Base-by-base conservation (phyloP, 2,888 invertebrate genomes). In the Alviniconcha strummeri region DNA sequence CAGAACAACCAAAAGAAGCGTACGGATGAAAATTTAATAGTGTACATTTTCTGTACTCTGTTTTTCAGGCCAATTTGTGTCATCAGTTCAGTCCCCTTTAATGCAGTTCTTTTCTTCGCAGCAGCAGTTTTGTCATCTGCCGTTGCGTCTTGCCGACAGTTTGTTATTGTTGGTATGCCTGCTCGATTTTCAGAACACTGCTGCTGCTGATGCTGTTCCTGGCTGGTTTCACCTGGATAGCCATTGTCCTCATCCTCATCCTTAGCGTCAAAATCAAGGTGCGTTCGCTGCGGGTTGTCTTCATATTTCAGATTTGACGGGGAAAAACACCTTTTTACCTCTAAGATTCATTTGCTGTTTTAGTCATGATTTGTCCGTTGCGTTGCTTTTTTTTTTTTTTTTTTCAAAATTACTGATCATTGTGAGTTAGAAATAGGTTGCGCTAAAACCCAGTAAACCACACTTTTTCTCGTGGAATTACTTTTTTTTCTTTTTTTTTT, bases 161-260 rank as follows among this genome's bases (percentile, higher is more conserved):
- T 36, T 36, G 36, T 36, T 36, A 36, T 36, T 36, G 36, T 36
- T 36, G 36, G 36, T 36, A 36, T 3, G 36, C 36, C 36, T 36
- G 36, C 36, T 3, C 36, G 36, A 36, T 76, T 88, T 90, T 7
- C 89, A 94, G 94, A 87, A 98, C 98, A 4, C 95, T 97, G 76
- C 96, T 98, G 87, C 95, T 98, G 36, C 94, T 98, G 84, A 95
- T 97, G 82, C 94, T 98, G 87, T 98, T 98, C 94, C 95, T 98
- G 78, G 97, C 97, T 36, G 97, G 97, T 7, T 98, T 98, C 94
- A 96, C 97, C 11, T 98, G 98, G 97, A 96, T 98, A 67, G 96
- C 97, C 2, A 96, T 97, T 60, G 96, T 98, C 60, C 95, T 98
- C 76, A 97, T 97, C 94, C 93, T 98, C 69, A 95, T 98, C 3